These are phyloP conservation scores for Gouania willdenowi DNA, from an alignment of 2,797 vertebrate genomes.

Conservation along the genomic window DNA sequence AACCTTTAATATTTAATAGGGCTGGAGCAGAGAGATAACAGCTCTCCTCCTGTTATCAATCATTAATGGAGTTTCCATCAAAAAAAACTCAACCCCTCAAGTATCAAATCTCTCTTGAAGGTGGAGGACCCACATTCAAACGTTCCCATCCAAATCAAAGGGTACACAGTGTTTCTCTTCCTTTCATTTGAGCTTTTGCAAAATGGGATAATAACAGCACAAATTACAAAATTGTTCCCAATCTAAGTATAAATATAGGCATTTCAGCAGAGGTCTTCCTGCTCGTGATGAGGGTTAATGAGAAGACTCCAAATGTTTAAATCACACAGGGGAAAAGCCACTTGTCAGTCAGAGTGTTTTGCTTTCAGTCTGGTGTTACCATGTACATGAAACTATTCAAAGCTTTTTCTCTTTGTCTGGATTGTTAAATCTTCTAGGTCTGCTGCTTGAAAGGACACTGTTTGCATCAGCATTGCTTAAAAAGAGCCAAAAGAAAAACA, in stretches of 20 bases:
- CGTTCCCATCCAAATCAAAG: conserved; percentile 81
- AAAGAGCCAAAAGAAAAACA: conserved; percentile 33
- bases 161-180: conserved; percentile 51
- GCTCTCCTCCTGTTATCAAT: conserved; percentile 97
- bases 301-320: conserved; percentile 55
- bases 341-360: conserved; percentile 5
- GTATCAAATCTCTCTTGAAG: conserved; percentile 85
- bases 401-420: conserved; percentile 20
- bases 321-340: conserved; percentile 2
- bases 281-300: conserved; percentile 58
- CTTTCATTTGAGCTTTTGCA: conserved; percentile 34
- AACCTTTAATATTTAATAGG: conserved; percentile 95
- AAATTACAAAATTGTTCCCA: conserved; percentile 59
- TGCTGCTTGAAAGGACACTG: conserved; percentile 60
- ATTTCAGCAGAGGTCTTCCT: conserved; percentile 46
- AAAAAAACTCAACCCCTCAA: conserved; percentile 88
- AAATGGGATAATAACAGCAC: conserved; percentile 63
- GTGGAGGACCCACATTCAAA: conserved; percentile 78
- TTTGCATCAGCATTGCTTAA: conserved; percentile 45
- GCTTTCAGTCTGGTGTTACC: conserved; percentile 4
- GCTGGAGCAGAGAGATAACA: conserved; percentile 91
- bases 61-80: conserved; percentile 98
- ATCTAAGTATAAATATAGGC: conserved; percentile 51
- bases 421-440: conserved; percentile 38
- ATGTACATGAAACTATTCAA: conserved; percentile 18